Evolutionary conservation across 2,888 invertebrate species (phyloP).

Genomic region (Taenaris catops): DNA sequence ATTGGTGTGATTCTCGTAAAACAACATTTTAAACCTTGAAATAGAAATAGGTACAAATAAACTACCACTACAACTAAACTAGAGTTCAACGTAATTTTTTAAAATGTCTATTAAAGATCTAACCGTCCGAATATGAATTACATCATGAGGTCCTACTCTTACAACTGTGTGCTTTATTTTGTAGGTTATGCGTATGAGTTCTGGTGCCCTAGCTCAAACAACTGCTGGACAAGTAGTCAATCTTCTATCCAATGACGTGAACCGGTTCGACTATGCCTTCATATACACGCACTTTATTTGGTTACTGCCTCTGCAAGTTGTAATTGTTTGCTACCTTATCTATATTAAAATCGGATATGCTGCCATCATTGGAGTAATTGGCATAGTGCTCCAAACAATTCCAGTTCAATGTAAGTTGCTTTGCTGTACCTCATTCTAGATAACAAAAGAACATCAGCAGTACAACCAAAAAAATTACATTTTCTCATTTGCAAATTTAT

Average conservation of each 20-base stretch:
- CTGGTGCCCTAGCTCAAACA: constrained; percentile 91
- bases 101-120: too few species aligned
- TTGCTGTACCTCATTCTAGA: neutral
- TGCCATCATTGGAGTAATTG: constrained; percentile 87
- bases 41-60: too few species aligned
- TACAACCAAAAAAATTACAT: too few species aligned
- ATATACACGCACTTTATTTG: constrained; percentile 93
- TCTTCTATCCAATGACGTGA: constrained; percentile 95
- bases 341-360: constrained; percentile 87
- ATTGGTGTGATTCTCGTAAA: too few species aligned
- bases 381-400: constrained; percentile 87
- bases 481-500: too few species aligned
- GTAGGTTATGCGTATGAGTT: constrained; percentile 84
- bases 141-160: neutral
- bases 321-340: constrained; percentile 86
- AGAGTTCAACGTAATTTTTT: too few species aligned
- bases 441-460: too few species aligned
- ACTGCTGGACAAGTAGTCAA: constrained; percentile 95
- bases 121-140: too few species aligned
- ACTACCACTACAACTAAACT: too few species aligned
- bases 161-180: neutral
- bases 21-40: too few species aligned
- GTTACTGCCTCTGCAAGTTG: constrained; percentile 88
- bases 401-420: constrained; percentile 87
- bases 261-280: constrained; percentile 92